These are phyloP conservation scores for Apodemus speciosus DNA, from an alignment of 2,113 vertebrate species.

Conservation along the genomic window DNA sequence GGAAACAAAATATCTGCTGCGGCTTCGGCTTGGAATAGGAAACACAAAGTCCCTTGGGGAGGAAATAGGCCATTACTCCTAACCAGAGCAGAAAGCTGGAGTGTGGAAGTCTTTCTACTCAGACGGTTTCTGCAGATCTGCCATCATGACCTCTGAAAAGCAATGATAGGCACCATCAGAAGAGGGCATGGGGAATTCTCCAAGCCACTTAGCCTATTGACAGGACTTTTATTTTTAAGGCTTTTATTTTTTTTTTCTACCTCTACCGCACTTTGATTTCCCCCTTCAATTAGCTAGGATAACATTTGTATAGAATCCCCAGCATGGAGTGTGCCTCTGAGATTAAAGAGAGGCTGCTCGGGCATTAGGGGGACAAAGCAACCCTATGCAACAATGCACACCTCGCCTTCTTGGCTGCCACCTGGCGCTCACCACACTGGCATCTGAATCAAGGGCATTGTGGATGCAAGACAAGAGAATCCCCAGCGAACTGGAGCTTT, in stretches of 20 bases:
- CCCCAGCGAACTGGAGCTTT: conserved; percentile 72
- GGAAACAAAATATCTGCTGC: conserved; percentile 36
- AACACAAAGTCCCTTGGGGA: neutral
- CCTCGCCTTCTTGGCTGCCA: conserved; percentile 62
- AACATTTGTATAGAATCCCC: conserved; percentile 54
- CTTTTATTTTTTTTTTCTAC: neutral
- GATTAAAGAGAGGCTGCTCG: conserved; percentile 36
- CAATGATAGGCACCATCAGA: neutral
- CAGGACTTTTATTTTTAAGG: too few species aligned
- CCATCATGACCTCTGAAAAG: conserved; percentile 38
- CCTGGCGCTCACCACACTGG: conserved; percentile 54
- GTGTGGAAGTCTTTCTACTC: conserved; percentile 40
- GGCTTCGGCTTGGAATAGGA: neutral
- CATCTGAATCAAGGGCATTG: conserved; percentile 60
- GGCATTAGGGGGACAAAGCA: conserved; percentile 55
- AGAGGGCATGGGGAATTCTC: neutral
- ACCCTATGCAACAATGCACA: conserved; percentile 11
- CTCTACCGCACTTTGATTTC: conserved; percentile 1
- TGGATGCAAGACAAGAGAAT: conserved; percentile 64
- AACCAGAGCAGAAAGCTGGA: conserved; percentile 32
- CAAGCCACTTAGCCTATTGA: neutral
- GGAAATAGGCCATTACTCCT: conserved; percentile 70
- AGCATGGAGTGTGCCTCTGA: conserved; percentile 1
- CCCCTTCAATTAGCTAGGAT: conserved; percentile 66
- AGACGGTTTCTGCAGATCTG: neutral